Base-by-base conservation (phyloP, 2,113 vertebrate genomes). In the Crotalus tigris region DNA sequence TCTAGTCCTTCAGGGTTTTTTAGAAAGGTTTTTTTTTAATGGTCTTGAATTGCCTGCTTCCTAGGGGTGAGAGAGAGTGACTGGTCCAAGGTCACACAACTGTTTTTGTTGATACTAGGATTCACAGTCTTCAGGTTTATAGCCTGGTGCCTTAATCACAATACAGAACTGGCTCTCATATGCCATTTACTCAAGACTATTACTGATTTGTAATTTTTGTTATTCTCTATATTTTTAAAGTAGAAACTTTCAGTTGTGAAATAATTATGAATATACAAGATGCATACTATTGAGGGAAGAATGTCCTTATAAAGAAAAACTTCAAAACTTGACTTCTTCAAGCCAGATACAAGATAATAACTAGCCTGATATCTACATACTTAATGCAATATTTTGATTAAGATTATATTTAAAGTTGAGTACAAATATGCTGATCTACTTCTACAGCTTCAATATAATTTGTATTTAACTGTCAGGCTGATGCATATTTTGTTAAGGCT, bases 181-280 rank as follows among this genome's bases (percentile, higher is more conserved):
- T 33, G 19, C 2, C 59, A 59, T 15, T 46, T 23, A 13, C 49
- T 11, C 13, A 21, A n/a, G 26, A 29, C 58, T 9, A 23, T 44
- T 33, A 69, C 5, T 29, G 17, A 49, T 0, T 0, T 87, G 69
- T 13, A 44, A 3, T 0, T 88, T 89, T 61, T 89, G 24, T 49
- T 89, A 55, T 59, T 75, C 39, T 0, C 0, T 19, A 0, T 4
- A 0, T 0, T 0, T 1, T 0, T 0, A 33, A 39, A n/a, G 46
- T 0, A 0, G 1, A 1, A 13, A 1, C 24, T 1, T 39, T 0
- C 11, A 1, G 69, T 0, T 0, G 2, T 61, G 61, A n/a, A 1
- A 23, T 0, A n/a, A 0, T 4, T 0, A 0, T 11, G 13, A 46
- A 33, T n/a, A 19, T 4, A 5, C 6, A 53, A 59, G 39, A 9